phyloP scores from a whole-genome alignment of 2,888 invertebrate genomes.

The Muschampia plurimacula region DNA sequence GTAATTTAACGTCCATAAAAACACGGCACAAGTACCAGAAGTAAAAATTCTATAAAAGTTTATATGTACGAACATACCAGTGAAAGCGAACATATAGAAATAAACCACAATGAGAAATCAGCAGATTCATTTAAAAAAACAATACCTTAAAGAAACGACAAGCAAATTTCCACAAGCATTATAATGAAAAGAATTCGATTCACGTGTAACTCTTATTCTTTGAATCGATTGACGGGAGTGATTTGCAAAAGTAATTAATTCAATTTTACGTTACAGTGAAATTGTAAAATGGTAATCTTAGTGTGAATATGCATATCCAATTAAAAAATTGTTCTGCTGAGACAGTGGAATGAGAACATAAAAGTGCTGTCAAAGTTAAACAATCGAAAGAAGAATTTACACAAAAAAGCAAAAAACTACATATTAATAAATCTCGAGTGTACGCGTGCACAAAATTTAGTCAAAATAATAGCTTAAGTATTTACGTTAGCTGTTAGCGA shows the following conservation, averaged over 20 bases:
- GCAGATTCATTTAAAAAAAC: background rate
- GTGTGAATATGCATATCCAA: slow-evolving; percentile 10
- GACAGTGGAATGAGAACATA: background rate
- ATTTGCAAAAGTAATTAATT: slow-evolving; percentile 37
- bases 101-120: background rate
- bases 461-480: no score
- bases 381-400: background rate
- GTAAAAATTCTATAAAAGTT: slow-evolving; percentile 4
- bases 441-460: no score
- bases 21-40: slow-evolving; percentile 11
- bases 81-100: background rate
- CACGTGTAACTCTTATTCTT: slow-evolving; percentile 26
- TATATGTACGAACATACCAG: background rate
- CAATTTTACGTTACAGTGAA: slow-evolving; percentile 29
- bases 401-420: no score
- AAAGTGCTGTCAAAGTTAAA: background rate
- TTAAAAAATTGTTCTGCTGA: slow-evolving; percentile 11
- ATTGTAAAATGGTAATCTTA: slow-evolving; percentile 21
- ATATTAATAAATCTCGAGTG: no score
- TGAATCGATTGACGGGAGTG: slow-evolving; percentile 19
- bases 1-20: slow-evolving; percentile 13
- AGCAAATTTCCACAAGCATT: slow-evolving; percentile 18
- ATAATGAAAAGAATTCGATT: background rate
- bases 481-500: no score
- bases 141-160: background rate